These are phyloP conservation scores for Crotalus helleri DNA, from an alignment of 2,113 vertebrate genomes.

Conservation along the genomic window DNA sequence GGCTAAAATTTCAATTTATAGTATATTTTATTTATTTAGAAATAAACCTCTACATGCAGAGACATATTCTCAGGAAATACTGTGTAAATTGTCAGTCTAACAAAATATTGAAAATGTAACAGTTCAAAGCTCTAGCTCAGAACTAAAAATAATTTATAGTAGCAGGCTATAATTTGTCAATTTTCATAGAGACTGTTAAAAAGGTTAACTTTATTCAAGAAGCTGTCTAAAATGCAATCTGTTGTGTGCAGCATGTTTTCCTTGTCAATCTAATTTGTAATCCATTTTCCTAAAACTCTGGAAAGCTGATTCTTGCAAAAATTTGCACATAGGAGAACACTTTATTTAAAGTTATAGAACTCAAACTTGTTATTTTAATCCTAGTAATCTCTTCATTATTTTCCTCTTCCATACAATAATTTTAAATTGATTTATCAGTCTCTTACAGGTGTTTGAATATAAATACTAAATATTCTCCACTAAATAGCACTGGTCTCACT, in stretches of 20 bases:
- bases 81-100: not conserved
- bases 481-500: not conserved
- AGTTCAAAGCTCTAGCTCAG: constrained; percentile 20
- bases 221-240: constrained; percentile 27
- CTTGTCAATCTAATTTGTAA: constrained; percentile 32
- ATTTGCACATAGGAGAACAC: not conserved
- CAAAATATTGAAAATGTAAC: constrained; percentile 16
- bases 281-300: constrained; percentile 15
- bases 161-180: constrained; percentile 27
- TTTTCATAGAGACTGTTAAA: constrained; percentile 25
- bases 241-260: constrained; percentile 10
- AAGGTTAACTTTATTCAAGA: constrained; percentile 23
- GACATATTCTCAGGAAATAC: not conserved
- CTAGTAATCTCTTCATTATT: constrained; percentile 4
- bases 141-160: constrained; percentile 36
- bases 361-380: not conserved
- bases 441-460: not conserved
- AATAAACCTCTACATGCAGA: not conserved
- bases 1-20: constrained; percentile 11
- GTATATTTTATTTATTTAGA: not conserved
- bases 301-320: not conserved
- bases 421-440: constrained; percentile 14
- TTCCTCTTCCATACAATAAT: constrained; percentile 1
- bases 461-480: not conserved
- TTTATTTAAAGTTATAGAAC: not conserved